These are phyloP conservation scores for Zalophus californianus DNA, from an alignment of 2,797 vertebrate genomes.

Conservation along the genomic window DNA sequence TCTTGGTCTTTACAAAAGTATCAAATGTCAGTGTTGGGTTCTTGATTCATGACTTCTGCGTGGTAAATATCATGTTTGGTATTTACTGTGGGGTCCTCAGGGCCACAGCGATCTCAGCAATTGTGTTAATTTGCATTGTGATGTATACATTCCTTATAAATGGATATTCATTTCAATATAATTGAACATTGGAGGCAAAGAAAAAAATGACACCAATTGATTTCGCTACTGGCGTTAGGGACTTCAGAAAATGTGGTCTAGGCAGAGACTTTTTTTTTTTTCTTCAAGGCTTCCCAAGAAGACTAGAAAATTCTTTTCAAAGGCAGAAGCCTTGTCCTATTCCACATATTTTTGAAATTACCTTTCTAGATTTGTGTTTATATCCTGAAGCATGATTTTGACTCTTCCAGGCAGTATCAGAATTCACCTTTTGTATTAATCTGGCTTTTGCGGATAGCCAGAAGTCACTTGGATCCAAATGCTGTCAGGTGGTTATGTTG, in stretches of 20 bases:
- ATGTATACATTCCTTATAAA: not conserved
- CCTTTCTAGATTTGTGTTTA: not conserved
- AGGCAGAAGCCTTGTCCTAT: not conserved
- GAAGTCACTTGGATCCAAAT: not conserved
- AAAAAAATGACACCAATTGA: not conserved
- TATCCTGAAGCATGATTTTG: not conserved
- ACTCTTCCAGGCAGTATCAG: not conserved
- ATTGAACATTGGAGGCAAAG: not conserved
- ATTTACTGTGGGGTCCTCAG: not conserved
- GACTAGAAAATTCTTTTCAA: not conserved
- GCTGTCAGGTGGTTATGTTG: not conserved
- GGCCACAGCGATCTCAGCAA: not conserved
- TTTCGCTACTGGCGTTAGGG: constrained; percentile 2
- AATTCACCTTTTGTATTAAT: not conserved
- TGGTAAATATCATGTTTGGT: not conserved
- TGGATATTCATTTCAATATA: not conserved
- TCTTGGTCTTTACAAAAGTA: not conserved
- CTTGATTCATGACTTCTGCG: not conserved
- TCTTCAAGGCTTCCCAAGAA: not conserved
- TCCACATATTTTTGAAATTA: not conserved
- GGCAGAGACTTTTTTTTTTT: not conserved
- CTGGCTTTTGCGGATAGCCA: constrained; percentile 6
- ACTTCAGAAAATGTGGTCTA: not conserved
- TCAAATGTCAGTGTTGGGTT: not conserved
- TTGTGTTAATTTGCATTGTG: not conserved